phyloP scores from a whole-genome alignment of 2,888 invertebrate species.

The Sinodicranocentrus sp. region DNA sequence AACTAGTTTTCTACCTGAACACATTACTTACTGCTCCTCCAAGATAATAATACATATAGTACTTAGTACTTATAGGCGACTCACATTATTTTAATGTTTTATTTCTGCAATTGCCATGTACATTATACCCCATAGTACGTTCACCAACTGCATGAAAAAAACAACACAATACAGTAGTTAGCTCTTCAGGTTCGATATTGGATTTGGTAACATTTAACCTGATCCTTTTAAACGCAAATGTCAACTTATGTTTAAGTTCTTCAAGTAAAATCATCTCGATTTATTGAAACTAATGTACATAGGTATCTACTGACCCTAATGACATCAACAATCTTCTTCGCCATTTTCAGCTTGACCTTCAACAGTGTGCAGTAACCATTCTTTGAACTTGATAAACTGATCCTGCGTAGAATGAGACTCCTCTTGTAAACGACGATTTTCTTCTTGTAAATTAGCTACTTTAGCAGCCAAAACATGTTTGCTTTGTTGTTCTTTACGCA shows the following conservation, averaged over 20 bases:
- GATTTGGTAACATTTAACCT: conserved; percentile 50
- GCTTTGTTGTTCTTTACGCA: conserved; percentile 83
- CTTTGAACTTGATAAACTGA: conserved; percentile 75
- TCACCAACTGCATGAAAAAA: neutral
- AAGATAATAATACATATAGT: neutral
- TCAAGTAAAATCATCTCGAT: no score
- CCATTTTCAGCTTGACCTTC: conserved; percentile 61
- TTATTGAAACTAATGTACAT: no score
- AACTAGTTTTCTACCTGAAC: conserved; percentile 28
- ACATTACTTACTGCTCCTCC: conserved; percentile 34
- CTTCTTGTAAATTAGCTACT: conserved; percentile 85
- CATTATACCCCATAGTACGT: neutral
- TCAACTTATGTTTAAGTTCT: neutral
- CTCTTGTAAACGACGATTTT: conserved; percentile 91
- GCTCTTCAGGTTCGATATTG: conserved; percentile 15
- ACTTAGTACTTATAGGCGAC: neutral
- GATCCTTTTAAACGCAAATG: neutral
- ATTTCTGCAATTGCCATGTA: neutral
- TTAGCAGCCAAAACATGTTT: conserved; percentile 84
- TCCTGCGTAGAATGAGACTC: conserved; percentile 95
- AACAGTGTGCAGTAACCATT: conserved; percentile 72
- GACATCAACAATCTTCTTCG: conserved; percentile 60
- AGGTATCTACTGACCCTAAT: neutral
- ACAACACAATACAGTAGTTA: conserved; percentile 3
- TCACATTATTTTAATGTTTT: conserved; percentile 13